These are phyloP conservation scores for Phragmatobia fuliginosa DNA, from an alignment of 2,888 invertebrate species.

Conservation along the genomic window DNA sequence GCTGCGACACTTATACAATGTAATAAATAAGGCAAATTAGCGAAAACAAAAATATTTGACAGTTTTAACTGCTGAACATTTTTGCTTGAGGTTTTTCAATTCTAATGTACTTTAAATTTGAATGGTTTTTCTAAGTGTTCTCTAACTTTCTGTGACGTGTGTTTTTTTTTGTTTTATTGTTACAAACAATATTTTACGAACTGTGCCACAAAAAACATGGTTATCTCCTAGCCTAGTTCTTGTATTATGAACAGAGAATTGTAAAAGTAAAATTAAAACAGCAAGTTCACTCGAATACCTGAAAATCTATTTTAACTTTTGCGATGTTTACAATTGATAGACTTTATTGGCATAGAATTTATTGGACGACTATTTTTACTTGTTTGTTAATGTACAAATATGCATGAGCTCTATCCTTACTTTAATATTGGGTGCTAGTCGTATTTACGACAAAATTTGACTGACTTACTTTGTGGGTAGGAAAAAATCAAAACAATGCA, in stretches of 20 bases:
- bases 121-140: neutral
- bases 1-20: neutral
- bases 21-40: neutral
- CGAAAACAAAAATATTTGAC: too few species aligned
- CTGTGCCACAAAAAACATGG: too few species aligned
- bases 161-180: neutral
- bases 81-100: neutral
- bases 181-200: neutral
- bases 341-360: neutral
- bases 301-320: too few species aligned
- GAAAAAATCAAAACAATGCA: too few species aligned
- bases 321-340: neutral
- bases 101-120: neutral
- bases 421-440: too few species aligned
- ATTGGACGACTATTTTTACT: neutral
- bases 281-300: too few species aligned
- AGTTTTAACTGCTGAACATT: neutral
- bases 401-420: too few species aligned
- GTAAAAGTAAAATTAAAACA: too few species aligned
- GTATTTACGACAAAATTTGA: too few species aligned
- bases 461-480: too few species aligned
- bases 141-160: neutral
- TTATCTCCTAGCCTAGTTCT: too few species aligned
- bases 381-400: slow-evolving; percentile 19
- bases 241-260: too few species aligned